Conservation (phyloP, 2,888 invertebrate species). For the Platynereis dumerilii region DNA sequence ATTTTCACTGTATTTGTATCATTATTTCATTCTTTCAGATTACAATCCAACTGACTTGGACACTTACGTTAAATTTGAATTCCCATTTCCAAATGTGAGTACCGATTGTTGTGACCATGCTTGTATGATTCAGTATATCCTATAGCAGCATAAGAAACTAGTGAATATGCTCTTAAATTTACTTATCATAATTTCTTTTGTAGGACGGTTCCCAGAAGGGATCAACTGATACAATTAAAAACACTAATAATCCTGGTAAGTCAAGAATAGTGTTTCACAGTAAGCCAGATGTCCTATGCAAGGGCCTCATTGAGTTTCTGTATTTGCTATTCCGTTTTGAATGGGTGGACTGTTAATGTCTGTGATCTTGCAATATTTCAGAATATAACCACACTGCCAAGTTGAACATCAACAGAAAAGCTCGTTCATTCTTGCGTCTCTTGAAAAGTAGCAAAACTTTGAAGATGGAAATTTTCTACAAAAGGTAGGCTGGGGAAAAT, state of each 20-base stretch:
- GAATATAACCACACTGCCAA: conserved; percentile 83
- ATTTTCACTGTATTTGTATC: too few species aligned
- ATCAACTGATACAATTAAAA: conserved; percentile 79
- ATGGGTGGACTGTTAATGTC: background rate
- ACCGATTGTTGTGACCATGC: conserved; percentile 1
- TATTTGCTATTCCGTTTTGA: background rate
- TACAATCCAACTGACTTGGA: conserved; percentile 85
- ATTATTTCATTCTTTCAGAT: conserved; percentile 72
- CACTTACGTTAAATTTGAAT: conserved; percentile 91
- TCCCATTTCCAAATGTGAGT: conserved; percentile 85
- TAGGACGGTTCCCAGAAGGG: conserved; percentile 69
- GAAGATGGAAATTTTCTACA: conserved; percentile 89
- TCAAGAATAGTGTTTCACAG: background rate
- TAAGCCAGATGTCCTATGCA: too few species aligned
- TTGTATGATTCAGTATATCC: background rate
- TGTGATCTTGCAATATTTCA: too few species aligned
- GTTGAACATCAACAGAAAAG: conserved; percentile 79
- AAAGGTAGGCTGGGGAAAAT: conserved; percentile 85
- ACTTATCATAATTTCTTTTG: background rate
- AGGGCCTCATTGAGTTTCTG: background rate
- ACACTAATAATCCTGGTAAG: conserved; percentile 80
- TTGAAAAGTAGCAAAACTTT: conserved; percentile 81
- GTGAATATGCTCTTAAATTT: too few species aligned
- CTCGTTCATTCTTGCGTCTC: conserved; percentile 81
- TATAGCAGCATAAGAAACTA: too few species aligned